These are phyloP conservation scores for Hofmannophila pseudospretella DNA, from an alignment of 2,888 invertebrate species.

Conservation along the genomic window DNA sequence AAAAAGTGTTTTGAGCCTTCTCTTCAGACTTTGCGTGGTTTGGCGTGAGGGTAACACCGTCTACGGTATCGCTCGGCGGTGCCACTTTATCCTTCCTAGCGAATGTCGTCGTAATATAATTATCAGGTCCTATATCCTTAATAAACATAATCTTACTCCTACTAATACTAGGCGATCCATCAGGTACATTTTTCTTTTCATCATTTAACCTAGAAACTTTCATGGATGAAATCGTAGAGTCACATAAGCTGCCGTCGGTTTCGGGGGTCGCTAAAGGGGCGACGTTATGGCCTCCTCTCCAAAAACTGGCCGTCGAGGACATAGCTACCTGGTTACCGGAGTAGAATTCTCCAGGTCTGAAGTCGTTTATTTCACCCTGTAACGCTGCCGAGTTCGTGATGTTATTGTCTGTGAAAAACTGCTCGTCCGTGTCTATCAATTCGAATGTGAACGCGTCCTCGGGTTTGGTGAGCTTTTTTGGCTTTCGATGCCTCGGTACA, in stretches of 20 bases:
- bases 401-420: conserved; percentile 71
- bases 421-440: conserved; percentile 89
- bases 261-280: conserved; percentile 81
- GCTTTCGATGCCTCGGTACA: conserved; percentile 82
- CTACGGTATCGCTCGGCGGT: conserved; percentile 41
- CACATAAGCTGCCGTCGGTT: conserved; percentile 78
- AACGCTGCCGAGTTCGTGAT: conserved; percentile 63
- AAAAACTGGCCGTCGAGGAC: conserved; percentile 59
- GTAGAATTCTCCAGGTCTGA: conserved; percentile 73
- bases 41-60: conserved; percentile 52
- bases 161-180: conserved; percentile 56
- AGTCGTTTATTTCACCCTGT: conserved; percentile 61
- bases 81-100: conserved; percentile 64
- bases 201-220: conserved; percentile 67
- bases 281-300: conserved; percentile 60
- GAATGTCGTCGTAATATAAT: conserved; percentile 83
- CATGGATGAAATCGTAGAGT: conserved; percentile 72
- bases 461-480: conserved; percentile 79
- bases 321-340: conserved; percentile 56
- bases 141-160: conserved; percentile 79
- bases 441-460: conserved; percentile 91
- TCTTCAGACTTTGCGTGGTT: conserved; percentile 68
- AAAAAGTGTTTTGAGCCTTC: conserved; percentile 66
- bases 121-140: conserved; percentile 84
- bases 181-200: conserved; percentile 64